Conservation (phyloP, 2,797 vertebrate species). For the Mormyrops boulengeri region DNA sequence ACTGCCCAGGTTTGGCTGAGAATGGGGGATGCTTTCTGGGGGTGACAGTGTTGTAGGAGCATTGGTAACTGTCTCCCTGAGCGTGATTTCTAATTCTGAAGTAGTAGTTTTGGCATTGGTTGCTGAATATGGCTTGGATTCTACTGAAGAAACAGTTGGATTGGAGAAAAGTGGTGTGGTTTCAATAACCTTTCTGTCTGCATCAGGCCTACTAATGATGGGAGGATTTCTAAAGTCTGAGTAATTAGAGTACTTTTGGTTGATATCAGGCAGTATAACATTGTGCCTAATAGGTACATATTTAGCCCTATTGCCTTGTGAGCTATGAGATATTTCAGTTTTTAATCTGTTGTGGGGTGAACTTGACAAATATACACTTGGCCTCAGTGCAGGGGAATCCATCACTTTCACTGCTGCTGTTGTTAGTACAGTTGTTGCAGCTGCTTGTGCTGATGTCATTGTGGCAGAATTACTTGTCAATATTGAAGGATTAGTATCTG, state of each 20-base stretch:
- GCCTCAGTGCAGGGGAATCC: conserved; percentile 25
- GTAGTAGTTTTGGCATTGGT: conserved; percentile 31
- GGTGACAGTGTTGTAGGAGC: conserved; percentile 25
- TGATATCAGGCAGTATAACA: conserved; percentile 34
- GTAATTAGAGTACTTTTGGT: conserved; percentile 39
- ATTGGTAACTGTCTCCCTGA: background rate
- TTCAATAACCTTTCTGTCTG: conserved; percentile 20
- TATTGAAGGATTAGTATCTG: conserved; percentile 16
- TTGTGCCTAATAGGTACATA: conserved; percentile 55
- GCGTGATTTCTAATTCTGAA: background rate
- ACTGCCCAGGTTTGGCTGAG: conserved; percentile 33
- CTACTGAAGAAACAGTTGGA: conserved; percentile 22
- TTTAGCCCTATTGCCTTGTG: conserved; percentile 45
- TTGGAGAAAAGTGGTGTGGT: conserved; percentile 16
- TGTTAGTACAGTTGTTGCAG: background rate
- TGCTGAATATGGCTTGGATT: conserved; percentile 33
- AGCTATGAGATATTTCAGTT: conserved; percentile 33
- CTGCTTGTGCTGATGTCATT: conserved; percentile 36
- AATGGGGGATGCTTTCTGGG: conserved; percentile 27
- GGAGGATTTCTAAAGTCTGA: conserved; percentile 30
- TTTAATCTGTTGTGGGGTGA: conserved; percentile 27
- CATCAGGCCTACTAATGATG: conserved; percentile 37
- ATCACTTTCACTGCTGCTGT: background rate
- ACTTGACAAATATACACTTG: conserved; percentile 25
- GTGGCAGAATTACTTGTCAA: conserved; percentile 22